Conservation (phyloP, 2,797 vertebrate genomes). For the Margarornis squamiger region DNA sequence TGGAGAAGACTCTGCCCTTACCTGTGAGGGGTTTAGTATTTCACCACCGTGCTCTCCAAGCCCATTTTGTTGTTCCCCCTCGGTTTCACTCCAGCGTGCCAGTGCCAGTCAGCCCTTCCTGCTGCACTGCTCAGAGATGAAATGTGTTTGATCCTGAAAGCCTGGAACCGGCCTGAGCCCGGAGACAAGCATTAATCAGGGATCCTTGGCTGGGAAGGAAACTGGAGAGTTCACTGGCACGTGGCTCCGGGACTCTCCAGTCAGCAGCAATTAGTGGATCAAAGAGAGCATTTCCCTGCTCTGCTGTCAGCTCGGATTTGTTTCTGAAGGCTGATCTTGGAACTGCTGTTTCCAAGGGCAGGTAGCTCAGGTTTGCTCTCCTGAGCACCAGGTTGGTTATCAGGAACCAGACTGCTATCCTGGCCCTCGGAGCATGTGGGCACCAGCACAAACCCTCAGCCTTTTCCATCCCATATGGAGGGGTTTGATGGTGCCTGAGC, state of each 20-base stretch:
- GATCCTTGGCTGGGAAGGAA: not conserved
- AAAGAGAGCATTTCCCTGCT: not conserved
- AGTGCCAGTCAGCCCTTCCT: not conserved
- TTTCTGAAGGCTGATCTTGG: not conserved
- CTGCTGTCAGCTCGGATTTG: not conserved
- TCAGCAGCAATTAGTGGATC: not conserved
- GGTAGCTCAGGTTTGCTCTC: not conserved
- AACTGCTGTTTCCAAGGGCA: not conserved
- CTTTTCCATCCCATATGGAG: not conserved
- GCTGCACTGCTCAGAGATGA: not conserved
- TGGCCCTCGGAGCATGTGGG: not conserved
- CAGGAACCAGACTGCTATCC: not conserved
- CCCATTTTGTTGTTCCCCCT: not conserved
- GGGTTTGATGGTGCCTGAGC: not conserved
- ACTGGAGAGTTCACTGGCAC: not conserved
- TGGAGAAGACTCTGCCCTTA: not conserved
- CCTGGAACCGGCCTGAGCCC: not conserved
- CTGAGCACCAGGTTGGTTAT: not conserved
- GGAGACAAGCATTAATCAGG: not conserved
- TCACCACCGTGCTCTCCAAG: not conserved
- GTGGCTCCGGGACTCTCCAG: not conserved
- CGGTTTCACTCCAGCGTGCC: accelerated
- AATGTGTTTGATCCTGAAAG: not conserved
- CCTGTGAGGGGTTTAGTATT: not conserved
- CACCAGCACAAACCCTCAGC: not conserved